Evolutionary conservation across 2,797 vertebrate genomes (phyloP).

Genomic region (Chiroxiphia lanceolata): DNA sequence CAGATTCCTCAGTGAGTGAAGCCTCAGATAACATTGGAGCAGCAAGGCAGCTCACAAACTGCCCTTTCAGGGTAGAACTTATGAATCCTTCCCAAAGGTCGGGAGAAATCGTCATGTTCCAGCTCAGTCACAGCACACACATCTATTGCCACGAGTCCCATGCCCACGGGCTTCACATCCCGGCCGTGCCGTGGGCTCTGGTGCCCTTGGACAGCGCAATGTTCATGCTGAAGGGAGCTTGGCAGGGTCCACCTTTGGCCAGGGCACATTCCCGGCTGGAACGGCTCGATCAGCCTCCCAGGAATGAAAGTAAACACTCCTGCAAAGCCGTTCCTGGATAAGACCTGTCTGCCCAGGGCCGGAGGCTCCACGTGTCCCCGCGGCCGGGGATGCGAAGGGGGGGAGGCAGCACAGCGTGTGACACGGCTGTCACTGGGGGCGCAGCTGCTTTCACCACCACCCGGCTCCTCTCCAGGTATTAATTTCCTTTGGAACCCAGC

Average conservation of each 20-base stretch:
- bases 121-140: rapidly evolving
- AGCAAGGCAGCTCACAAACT: not conserved
- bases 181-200: rapidly evolving
- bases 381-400: rapidly evolving
- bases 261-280: not conserved
- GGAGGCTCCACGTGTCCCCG: not conserved
- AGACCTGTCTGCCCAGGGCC: not conserved
- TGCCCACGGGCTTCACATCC: rapidly evolving
- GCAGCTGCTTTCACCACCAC: not conserved
- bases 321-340: conserved; percentile 17
- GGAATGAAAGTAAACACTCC: conserved; percentile 44
- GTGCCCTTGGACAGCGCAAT: not conserved
- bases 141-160: rapidly evolving
- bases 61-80: not conserved
- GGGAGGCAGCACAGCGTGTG: not conserved
- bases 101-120: not conserved
- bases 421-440: rapidly evolving
- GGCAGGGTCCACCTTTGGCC: not conserved
- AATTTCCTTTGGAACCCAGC: not conserved
- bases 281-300: conserved; percentile 40
- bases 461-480: not conserved
- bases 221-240: not conserved
- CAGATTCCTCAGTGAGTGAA: conserved; percentile 41
- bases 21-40: conserved; percentile 53
- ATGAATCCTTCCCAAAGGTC: not conserved